Evolutionary conservation across 1,140 invertebrate species (phyloP), one percentile per base, ranked within the genome.

Genomic region (Ephestia elutella): DNA sequence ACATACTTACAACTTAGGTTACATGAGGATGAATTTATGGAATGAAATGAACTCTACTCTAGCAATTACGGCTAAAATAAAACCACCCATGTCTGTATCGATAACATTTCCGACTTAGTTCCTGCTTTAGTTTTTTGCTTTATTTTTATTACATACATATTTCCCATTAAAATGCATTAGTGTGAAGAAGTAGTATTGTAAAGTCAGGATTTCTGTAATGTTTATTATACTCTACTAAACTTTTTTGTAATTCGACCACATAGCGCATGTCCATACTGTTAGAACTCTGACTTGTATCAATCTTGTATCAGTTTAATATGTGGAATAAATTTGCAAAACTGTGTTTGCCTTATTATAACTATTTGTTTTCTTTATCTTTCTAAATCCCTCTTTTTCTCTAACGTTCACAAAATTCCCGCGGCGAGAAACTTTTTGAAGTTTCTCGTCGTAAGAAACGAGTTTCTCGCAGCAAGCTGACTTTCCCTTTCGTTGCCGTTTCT

Each of bases 31-130:
- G 80, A 89, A 81, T 69, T 84, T 78, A 83, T 89, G 79, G 77
- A 82, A 89, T 84, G 79, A 76, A 79, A 70, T 79, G 73, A 81
- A 78, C 75, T 80, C 77, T 82, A 78, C 84, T 81, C 74, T 83
- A 87, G 83, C 80, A 85, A 88, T 90, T 90, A 90, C 84, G 87
- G 90, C 89, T 90, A 90, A 91, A 90, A 90, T 89, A 84, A 82
- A 74, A 89, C 87, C 82, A 82, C 79, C 73, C 58, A 81, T 86
- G 75, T 81, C 87, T 86, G 79, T 87, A 90, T 89, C 89, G 80
- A 89, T 86, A 90, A 89, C 89, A 89, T 89, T 87, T 89, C 80
- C 81, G 79, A 87, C 86, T 84, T 80, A 87, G 83, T 86, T 89
- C 86, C 86, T 87, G 87, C 87, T 89, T 90, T 87, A 83, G 84